phyloP scores from a whole-genome alignment of 2,888 invertebrate species.

The Platynereis dumerilii region DNA sequence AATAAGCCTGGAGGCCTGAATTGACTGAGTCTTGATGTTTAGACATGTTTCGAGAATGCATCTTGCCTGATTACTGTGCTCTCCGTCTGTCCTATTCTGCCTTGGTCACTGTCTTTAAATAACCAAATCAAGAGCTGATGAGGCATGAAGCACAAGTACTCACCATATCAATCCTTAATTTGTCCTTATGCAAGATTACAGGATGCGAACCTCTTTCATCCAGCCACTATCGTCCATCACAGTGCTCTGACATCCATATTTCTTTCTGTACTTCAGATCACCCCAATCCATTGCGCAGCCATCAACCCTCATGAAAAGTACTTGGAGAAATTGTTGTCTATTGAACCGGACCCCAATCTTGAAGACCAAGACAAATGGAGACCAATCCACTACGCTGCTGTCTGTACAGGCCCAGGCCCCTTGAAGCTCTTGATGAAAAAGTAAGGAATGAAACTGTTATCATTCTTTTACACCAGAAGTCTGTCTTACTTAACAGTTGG shows the following conservation, averaged over 20 bases:
- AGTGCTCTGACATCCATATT: background rate
- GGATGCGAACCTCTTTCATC: no score
- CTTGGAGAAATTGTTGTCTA: conserved; percentile 60
- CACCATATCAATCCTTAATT: background rate
- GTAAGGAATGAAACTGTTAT: conserved; percentile 35
- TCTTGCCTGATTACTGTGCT: no score
- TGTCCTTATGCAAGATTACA: background rate
- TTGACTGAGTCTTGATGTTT: no score
- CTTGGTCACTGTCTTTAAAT: no score
- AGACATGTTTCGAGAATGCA: no score
- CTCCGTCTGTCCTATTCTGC: no score
- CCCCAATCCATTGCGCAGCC: conserved; percentile 67
- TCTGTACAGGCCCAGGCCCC: conserved; percentile 65
- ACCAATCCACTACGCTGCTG: conserved; percentile 68
- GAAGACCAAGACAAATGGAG: conserved; percentile 63
- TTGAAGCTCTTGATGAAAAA: conserved; percentile 62
- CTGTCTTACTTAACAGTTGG: no score
- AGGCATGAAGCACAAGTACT: no score
- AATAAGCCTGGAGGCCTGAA: no score
- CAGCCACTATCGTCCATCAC: no score
- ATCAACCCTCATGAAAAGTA: conserved; percentile 67
- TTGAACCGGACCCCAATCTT: conserved; percentile 65
- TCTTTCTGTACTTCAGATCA: conserved; percentile 55
- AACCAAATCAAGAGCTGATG: no score
- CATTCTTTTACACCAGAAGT: background rate